A percentile compares a stretch with the other conserved stretches of the same genome.
These are phyloP conservation scores for Drosophila barbarae DNA, from an alignment of 2,888 invertebrate species.

Conservation along the genomic window DNA sequence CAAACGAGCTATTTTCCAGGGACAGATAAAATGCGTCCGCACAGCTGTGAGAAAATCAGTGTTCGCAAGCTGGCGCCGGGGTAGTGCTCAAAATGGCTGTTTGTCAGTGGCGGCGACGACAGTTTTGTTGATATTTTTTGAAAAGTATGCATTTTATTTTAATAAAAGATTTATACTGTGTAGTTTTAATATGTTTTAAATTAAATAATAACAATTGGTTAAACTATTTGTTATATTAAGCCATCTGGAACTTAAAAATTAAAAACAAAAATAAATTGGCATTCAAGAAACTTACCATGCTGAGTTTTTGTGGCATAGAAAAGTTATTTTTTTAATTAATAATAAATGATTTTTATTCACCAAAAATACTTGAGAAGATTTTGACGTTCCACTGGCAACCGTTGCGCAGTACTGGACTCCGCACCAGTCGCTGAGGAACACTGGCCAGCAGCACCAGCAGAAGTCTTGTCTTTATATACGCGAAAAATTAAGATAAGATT, in stretches of 20 bases:
- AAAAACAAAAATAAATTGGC: no score
- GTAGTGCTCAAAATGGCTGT: not conserved
- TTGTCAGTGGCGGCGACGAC: not conserved
- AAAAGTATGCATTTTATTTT: not conserved
- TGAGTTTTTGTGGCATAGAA: no score
- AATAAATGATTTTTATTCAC: no score
- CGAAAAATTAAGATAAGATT: conserved; percentile 28
- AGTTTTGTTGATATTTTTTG: not conserved
- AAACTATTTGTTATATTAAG: no score
- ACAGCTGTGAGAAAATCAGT: conserved; percentile 27
- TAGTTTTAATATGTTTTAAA: no score
- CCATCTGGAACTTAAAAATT: no score
- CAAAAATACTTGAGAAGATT: no score
- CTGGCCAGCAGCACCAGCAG: conserved; percentile 14
- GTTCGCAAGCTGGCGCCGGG: conserved; percentile 4
- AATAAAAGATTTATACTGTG: no score
- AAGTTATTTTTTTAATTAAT: no score
- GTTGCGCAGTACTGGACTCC: not conserved
- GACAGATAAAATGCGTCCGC: conserved; percentile 30
- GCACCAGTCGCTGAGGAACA: conserved; percentile 3
- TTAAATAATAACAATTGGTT: no score
- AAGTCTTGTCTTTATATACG: conserved; percentile 18
- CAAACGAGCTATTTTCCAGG: conserved; percentile 26
- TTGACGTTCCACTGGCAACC: no score
- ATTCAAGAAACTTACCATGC: no score